Base-by-base conservation (phyloP, 2,888 invertebrate species). In the Cenopis cana region DNA sequence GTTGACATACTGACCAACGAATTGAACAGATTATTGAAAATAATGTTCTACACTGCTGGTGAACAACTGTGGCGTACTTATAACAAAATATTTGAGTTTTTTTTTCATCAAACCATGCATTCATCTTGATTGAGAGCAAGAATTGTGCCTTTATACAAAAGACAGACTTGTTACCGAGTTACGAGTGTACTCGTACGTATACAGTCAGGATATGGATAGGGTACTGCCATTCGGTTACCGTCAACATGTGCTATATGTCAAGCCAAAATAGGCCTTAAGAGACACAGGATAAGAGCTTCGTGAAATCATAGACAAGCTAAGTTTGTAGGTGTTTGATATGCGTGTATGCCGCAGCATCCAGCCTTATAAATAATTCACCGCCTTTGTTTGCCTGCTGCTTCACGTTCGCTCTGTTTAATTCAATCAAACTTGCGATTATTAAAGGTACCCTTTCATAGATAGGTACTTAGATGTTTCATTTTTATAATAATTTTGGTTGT, bases 351-450 rank as follows among this genome's bases (percentile, higher is more conserved):
- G 57, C 57, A 36, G 57, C 49, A 20, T 50, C 50, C 29, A 24
- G 36, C 38, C 41, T 52, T 68, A 68, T 68, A 61, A 68, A 79
- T 80, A 75, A 80, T 79, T 77, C 76, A 79, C 56, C 41, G 71
- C 74, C 76, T 78, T 78, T 77, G 78, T 77, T 78, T 77, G 75
- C 77, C 60, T 65, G 67, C 73, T 65, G 74, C 68, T 71, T 66
- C 68, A 61, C 65, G 69, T 70, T 73, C 74, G 76, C 72, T 74
- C 73, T 73, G 74, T 74, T 77, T 77, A 76, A 77, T 77, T 75
- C 73, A 77, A 76, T 73, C 68, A 71, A 65, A 69, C 60, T 70
- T 64, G 62, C 52, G 52, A 71, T 49, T 36, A 10, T 24, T 38
- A 38, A 6, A 50, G 24, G 14, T 24, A 33, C 8, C 0, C 1